Evolutionary conservation across 2,888 invertebrate genomes (phyloP).

Genomic region (Idaea aversata): DNA sequence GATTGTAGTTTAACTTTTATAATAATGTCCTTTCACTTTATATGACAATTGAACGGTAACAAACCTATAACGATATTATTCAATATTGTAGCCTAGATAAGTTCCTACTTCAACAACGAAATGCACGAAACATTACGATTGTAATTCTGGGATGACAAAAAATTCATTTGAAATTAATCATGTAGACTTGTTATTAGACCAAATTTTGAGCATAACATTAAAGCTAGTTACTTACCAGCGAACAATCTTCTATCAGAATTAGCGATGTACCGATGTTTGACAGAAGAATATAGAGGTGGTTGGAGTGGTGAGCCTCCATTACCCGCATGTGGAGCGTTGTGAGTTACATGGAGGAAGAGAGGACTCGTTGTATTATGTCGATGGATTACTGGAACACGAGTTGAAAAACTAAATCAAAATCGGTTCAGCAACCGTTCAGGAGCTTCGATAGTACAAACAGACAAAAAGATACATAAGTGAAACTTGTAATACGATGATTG

Average conservation of each 20-base stretch:
- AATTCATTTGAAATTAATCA: not conserved
- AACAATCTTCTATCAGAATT: constrained; percentile 85
- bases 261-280: constrained; percentile 84
- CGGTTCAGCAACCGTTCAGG: too few relatives aligned
- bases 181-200: too few relatives aligned
- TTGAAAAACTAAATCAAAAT: too few relatives aligned
- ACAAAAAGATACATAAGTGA: too few relatives aligned
- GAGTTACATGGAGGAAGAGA: constrained; percentile 89
- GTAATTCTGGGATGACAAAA: not conserved
- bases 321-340: constrained; percentile 90
- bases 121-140: too few relatives aligned
- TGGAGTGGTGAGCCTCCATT: constrained; percentile 87
- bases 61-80: too few relatives aligned
- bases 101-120: too few relatives aligned
- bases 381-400: constrained; percentile 73
- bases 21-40: constrained; percentile 20
- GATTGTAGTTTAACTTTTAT: not conserved
- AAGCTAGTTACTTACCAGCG: constrained; percentile 80
- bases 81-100: too few relatives aligned
- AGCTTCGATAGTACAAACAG: too few relatives aligned
- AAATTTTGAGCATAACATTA: not conserved
- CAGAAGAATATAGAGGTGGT: constrained; percentile 84
- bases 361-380: constrained; percentile 82
- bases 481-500: too few relatives aligned
- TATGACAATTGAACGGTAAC: constrained; percentile 3